A percentile compares a stretch with the other conserved stretches of the same genome.
Evolutionary conservation across 2,888 invertebrate genomes (phyloP).

Genomic region (Magallana nippona): DNA sequence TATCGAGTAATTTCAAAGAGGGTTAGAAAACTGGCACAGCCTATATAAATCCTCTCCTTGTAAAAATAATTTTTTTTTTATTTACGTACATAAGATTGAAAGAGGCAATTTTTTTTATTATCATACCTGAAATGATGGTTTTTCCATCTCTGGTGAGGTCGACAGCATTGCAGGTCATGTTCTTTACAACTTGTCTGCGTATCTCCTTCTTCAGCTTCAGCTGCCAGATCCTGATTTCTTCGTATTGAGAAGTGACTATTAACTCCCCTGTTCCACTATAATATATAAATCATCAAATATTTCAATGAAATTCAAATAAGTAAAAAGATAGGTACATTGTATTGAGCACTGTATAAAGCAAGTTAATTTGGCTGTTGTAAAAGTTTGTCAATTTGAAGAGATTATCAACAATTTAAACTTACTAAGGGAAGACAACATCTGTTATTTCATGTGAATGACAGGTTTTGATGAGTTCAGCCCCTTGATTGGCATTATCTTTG

Average conservation of each 20-base stretch:
- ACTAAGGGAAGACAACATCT: slow-evolving; percentile 91
- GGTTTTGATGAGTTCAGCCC: slow-evolving; percentile 86
- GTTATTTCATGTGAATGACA: slow-evolving; percentile 91
- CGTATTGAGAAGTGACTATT: slow-evolving; percentile 91
- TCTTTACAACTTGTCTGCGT: slow-evolving; percentile 90
- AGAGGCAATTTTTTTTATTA: not conserved
- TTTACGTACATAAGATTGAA: no score
- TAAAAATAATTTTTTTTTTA: no score
- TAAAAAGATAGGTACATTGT: no score
- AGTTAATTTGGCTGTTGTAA: not conserved
- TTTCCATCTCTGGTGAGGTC: slow-evolving; percentile 90
- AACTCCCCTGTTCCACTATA: slow-evolving; percentile 85
- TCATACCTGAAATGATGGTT: slow-evolving; percentile 87
- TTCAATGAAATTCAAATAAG: no score
- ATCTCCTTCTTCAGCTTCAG: slow-evolving; percentile 86
- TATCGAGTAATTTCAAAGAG: no score
- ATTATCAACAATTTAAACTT: slow-evolving; percentile 75
- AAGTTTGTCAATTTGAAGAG: not conserved
- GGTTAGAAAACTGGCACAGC: no score
- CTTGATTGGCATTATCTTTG: slow-evolving; percentile 34
- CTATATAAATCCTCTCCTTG: no score
- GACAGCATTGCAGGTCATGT: slow-evolving; percentile 90
- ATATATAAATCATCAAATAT: not conserved
- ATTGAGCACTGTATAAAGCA: no score
- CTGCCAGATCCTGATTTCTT: slow-evolving; percentile 93